phyloP scores from a whole-genome alignment of 2,797 vertebrate genomes.

The Mareca penelope region DNA sequence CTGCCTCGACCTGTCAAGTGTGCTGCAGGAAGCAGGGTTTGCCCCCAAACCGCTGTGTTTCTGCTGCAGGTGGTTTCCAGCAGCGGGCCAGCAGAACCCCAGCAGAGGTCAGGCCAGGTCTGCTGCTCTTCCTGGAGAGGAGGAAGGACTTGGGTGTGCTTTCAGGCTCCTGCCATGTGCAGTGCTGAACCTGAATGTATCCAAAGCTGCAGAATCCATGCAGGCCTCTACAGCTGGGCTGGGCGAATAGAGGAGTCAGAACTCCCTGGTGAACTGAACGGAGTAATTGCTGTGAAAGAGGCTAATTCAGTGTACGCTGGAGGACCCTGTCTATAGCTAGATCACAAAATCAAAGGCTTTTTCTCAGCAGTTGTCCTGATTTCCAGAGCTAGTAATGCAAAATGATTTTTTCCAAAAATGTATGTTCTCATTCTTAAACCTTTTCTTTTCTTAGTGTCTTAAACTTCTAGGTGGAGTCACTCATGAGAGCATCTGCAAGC shows the following conservation, averaged over 20 bases:
- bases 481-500: neutral
- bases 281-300: neutral
- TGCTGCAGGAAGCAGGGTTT: neutral
- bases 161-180: neutral
- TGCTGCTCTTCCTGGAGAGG: neutral
- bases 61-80: rapidly evolving
- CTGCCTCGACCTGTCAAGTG: neutral
- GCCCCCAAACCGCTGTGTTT: neutral
- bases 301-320: too few species aligned
- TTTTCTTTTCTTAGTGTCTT: neutral
- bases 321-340: too few species aligned
- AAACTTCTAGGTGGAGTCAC: neutral
- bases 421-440: neutral
- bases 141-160: neutral
- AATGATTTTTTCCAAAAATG: neutral
- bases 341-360: neutral
- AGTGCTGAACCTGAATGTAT: neutral
- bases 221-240: neutral
- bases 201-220: neutral
- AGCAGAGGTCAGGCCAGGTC: neutral
- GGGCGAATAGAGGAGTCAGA: too few species aligned
- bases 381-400: neutral
- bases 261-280: neutral
- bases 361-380: neutral
- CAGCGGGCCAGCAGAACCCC: neutral